Evolutionary conservation across 2,797 vertebrate species (phyloP).

Genomic region (Xerus rutilus): DNA sequence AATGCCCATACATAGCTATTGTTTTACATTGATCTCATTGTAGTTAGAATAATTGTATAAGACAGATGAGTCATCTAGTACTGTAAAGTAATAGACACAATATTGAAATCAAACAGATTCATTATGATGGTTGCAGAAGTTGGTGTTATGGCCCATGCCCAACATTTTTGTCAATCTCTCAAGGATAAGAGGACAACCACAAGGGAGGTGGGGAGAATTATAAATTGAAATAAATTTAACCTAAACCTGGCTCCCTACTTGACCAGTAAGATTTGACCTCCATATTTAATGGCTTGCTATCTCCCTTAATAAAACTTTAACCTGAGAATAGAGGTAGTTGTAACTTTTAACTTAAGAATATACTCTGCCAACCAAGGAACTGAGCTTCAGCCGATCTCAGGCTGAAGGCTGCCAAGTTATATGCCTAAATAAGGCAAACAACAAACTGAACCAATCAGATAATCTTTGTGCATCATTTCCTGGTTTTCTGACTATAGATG

Average conservation of each 20-base stretch:
- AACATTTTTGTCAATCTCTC: not conserved
- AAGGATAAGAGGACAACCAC: not conserved
- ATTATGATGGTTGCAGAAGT: not conserved
- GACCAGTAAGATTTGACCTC: not conserved
- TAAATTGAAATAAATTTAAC: not conserved
- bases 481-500: not conserved
- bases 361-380: not conserved
- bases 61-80: not conserved
- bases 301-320: not conserved
- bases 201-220: not conserved
- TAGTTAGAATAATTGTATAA: not conserved
- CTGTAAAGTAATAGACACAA: not conserved
- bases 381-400: not conserved
- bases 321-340: not conserved
- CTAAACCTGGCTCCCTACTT: not conserved
- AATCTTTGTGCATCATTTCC: not conserved
- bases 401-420: not conserved
- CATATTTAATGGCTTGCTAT: not conserved
- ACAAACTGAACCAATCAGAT: not conserved
- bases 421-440: not conserved
- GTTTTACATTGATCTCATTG: not conserved
- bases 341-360: not conserved
- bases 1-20: not conserved
- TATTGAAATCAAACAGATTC: not conserved
- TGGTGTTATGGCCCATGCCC: not conserved